Evolutionary conservation across 2,797 vertebrate species (phyloP), one percentile per base, ranked within the genome.

Genomic region (Potorous gilbertii): DNA sequence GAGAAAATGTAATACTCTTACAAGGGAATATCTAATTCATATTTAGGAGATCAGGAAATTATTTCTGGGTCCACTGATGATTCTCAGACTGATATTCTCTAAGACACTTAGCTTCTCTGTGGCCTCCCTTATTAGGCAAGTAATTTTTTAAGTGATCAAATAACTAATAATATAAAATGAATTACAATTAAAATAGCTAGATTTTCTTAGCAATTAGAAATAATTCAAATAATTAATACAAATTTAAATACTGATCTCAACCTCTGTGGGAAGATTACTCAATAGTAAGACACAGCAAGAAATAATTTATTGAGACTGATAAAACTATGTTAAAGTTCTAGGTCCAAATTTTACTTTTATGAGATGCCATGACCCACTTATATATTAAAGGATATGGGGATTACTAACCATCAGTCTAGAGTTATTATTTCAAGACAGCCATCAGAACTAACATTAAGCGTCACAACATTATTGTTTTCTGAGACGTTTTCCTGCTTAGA

Each of bases 271-370:
- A 55, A 8, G 40, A 62, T 56, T 54, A 18, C 57, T 95, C 59
- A 96, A 11, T 28, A 27, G 93, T 91, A 66, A 92, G n/a, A 29
- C n/a, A 10, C 28, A 56, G 90, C 92, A 92, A 95, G 91, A 66
- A 52, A 52, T 52, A 52, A 52, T 52, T 4, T 52, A 4, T 52
- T 52, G 52, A 52, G 6, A 52, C 28, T 92, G 28, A 34, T 12
- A 10, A 93, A 93, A 57, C 40, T 31, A 50, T 95, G 66, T 94
- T 95, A 94, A 96, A 95, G 56, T 95, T 96, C 93, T 59, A 91
- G 96, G 92, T 91, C 55, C 34, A 92, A 92, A 95, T 55, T 92
- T 93, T 92, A 94, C 74, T 94, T 93, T 96, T 94, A 54, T 81
- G 89, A 34, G 34, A 95, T 54, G 13, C 91, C 21, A 50, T 40